Evolutionary conservation across 2,888 invertebrate genomes (phyloP), one percentile per base, ranked within the genome.

Genomic region (Galeruca laticollis): DNA sequence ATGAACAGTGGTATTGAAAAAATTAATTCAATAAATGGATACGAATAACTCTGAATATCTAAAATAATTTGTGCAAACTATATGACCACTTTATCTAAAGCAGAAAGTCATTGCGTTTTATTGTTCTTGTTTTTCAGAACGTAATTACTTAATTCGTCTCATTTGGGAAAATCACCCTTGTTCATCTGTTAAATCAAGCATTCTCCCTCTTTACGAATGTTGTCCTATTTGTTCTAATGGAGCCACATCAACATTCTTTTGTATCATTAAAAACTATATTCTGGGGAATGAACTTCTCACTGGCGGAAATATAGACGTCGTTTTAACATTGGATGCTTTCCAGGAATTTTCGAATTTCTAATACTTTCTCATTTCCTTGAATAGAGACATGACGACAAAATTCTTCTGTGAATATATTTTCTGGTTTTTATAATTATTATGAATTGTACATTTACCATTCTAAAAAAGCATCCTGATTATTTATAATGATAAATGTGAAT

Each of bases 231-330:
- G 71, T 73, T 73, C 73, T 74, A 76, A 76, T 70, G 71, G 71
- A 49, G 68, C 68, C 60, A 68, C 71, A 71, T 73, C 73, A 72
- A 72, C 72, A 73, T 76, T 72, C 73, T 71, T 74, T 63, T 40
- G 65, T 52, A 70, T 70, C 73, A 71, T 73, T 71, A 73, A 76
- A 74, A 74, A 76, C 73, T 73, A 74, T 73, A 73, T 67, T 63
- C 67, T 49, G 64, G 54, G 21, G 47, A 67, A 71, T 70, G 68
- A 70, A 73, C 66, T 57, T 51, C 59, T 68, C 60, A 60, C 52
- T 60, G 35, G 9, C 2, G 35, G 31, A 21, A 57, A 35, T 20
- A 15, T 20, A 13, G 26, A 31, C 37, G 64, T 31, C 35, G 57
- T 15, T 65, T 47, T 31, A 2, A 65, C 47, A 57, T 49, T 57